Evolutionary conservation across 2,797 vertebrate genomes (phyloP), one percentile per base, ranked within the genome.

Genomic region (Sebastes variabilis): DNA sequence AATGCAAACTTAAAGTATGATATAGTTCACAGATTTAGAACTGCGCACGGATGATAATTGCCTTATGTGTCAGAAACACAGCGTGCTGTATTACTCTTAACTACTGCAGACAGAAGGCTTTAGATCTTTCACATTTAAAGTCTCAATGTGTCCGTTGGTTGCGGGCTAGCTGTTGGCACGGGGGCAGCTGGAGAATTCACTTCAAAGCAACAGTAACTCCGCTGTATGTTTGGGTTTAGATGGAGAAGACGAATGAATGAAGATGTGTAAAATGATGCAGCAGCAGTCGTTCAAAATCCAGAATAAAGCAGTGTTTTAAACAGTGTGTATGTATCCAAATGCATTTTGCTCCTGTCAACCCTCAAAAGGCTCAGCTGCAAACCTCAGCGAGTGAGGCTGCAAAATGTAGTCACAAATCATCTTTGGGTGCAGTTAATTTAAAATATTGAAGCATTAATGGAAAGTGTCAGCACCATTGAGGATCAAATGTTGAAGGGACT

Each of bases 71-170:
- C 54, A 77, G 55, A 73, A 69, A 73, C 59, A 59, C 52, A 52
- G 38, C n/a, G n/a, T 76, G 75, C 66, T 81, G 74, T 79, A 72
- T 66, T 52, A 36, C 72, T 88, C 58, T 58, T 72, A 75, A 84
- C 80, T 75, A 59, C 66, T 32, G 29, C 59, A 69, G 55, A 55
- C 76, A 34, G 46, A 73, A 58, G 71, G 20, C 76, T 80, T 90
- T 67, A 80, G 71, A 85, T 89, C 69, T 82, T 75, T 49, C 62
- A 65, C 84, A 91, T 90, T 78, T 66, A 75, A 74, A 84, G 81
- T 87, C 71, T 86, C 64, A 27, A 46, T 65, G 34, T 36, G 75
- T 87, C 62, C 55, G 65, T 69, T 77, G 22, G 22, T 56, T 66
- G 80, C 10, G 3, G 70, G 46, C 34, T 78, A 1, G 80, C 79